Base-by-base conservation (phyloP, 2,888 invertebrate species). In the Salticus scenicus region DNA sequence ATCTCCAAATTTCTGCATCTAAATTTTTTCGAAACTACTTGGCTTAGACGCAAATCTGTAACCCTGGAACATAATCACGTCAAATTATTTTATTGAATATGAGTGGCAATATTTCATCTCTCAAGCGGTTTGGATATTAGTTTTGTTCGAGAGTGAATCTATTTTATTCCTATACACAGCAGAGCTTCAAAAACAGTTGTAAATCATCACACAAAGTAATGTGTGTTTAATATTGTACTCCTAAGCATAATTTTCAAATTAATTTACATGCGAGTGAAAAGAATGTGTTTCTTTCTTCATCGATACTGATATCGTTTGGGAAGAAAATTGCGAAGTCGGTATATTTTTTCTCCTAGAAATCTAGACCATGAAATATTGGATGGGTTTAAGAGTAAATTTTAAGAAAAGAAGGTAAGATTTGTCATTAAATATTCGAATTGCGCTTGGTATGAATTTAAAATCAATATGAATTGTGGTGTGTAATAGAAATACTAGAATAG, bases 161-260 rank as follows among this genome's bases (percentile, higher is more conserved):
- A 12, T 47, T 17, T 17, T 7, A 17, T n/a, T 2, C 2, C 10
- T 10, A 47, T 47, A 47, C 14, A 2, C 7, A 47, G n/a, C 14
- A 47, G n/a, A 12, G 14, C 17, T 17, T 2, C 2, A 47, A 47
- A n/a, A 47, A 47, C 47, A 17, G 47, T 47, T 17, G 12, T 47
- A 57, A 57, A 24, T 57, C 57, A 57, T 57, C 57, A 17, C 5
- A 57, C 20, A 24, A 24, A 24, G 7, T 57, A 24, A 57, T 57
- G 57, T 17, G 24, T 7, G 24, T 57, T 57, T 57, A 57, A 57
- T 57, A 57, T 4, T 2, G 24, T 57, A 57, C 17, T 17, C 5
- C 57, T 24, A 57, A 24, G 57, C 20, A 57, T 57, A 57, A 57
- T 57, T 57, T 24, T 57, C 57, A 57, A 57, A 24, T 57, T 57